These are phyloP conservation scores for Connochaetes taurinus DNA, from an alignment of 2,113 vertebrate species.

Conservation along the genomic window DNA sequence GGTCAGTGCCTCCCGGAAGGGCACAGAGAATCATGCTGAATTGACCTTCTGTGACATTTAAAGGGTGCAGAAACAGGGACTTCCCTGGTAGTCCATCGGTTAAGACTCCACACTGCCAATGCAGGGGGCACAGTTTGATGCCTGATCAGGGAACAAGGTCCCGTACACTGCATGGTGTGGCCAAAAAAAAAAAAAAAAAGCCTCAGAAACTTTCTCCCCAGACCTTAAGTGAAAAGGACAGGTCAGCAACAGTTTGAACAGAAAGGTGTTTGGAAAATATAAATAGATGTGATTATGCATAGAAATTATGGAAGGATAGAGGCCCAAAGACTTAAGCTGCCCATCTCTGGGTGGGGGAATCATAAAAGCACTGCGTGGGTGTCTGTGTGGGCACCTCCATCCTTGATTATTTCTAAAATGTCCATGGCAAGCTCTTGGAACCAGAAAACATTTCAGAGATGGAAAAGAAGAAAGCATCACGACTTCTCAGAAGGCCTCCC, in stretches of 20 bases:
- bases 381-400: rapidly evolving
- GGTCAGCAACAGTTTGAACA: neutral
- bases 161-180: rapidly evolving
- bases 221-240: neutral
- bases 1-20: rapidly evolving
- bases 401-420: neutral
- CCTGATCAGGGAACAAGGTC: neutral
- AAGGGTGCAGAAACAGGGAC: too few species aligned
- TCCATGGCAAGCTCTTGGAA: neutral
- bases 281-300: rapidly evolving
- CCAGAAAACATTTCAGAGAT: neutral
- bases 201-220: neutral
- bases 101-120: neutral
- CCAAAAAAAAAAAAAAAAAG: neutral
- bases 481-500: neutral
- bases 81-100: neutral
- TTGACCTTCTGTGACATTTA: neutral
- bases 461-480: neutral
- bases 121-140: neutral
- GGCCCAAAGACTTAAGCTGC: rapidly evolving
- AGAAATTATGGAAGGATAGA: neutral
- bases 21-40: rapidly evolving
- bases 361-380: rapidly evolving
- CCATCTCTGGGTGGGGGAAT: rapidly evolving
- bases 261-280: neutral